Conservation (phyloP, 2,797 vertebrate genomes). For the Crypturellus tataupa region DNA sequence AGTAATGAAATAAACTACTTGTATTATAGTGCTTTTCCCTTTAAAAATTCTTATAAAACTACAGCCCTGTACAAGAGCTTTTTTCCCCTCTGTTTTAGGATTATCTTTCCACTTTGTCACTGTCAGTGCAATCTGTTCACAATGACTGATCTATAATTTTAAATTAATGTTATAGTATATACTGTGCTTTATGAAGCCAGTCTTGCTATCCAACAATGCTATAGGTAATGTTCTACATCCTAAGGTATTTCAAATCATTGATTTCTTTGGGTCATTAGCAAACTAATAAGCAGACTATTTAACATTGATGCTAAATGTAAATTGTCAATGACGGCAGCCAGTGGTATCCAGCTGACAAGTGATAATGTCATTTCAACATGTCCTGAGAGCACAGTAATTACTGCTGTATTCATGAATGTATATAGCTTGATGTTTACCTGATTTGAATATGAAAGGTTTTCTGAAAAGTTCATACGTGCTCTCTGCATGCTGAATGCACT, state of each 20-base stretch:
- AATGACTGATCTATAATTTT: neutral
- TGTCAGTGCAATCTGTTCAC: neutral
- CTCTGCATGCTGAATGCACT: neutral
- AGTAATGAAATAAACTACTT: neutral
- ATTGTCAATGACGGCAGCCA: conserved; percentile 60
- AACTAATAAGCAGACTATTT: conserved; percentile 58
- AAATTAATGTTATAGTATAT: neutral
- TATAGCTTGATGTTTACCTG: conserved; percentile 66
- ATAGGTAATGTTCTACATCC: neutral
- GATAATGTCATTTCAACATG: conserved; percentile 58
- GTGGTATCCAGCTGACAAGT: conserved; percentile 64
- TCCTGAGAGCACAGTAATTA: conserved; percentile 70
- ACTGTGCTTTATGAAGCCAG: neutral
- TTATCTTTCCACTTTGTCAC: neutral
- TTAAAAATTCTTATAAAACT: neutral
- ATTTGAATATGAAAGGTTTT: conserved; percentile 60
- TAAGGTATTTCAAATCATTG: conserved; percentile 56
- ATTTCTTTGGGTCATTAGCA: conserved; percentile 50
- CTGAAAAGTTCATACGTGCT: conserved; percentile 29
- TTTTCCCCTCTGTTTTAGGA: neutral
- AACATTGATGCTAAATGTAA: conserved; percentile 60
- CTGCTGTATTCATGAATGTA: conserved; percentile 49
- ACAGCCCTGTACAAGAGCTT: neutral
- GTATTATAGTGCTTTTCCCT: neutral
- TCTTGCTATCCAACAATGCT: neutral